phyloP scores from a whole-genome alignment of 1,140 invertebrate species.

The Nautilus pompilius region DNA sequence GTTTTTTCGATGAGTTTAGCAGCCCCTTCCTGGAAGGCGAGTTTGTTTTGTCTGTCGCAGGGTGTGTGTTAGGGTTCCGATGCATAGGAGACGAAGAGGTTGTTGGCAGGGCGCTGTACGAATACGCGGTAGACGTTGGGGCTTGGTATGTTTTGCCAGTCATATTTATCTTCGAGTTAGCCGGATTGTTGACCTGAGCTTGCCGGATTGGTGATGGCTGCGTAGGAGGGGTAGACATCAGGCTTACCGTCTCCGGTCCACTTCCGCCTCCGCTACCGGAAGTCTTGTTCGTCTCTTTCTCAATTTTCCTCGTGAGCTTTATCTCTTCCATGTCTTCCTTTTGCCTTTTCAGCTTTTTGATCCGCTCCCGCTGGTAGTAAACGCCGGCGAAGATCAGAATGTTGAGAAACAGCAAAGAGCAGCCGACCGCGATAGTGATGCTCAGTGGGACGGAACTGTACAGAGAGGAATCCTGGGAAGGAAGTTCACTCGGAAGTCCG shows the following conservation, averaged over 20 bases:
- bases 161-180: not conserved
- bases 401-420: constrained; percentile 83
- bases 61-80: constrained; percentile 2
- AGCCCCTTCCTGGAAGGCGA: not conserved
- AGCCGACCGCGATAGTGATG: constrained; percentile 90
- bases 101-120: constrained; percentile 23
- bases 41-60: not conserved
- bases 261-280: not conserved
- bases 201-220: constrained; percentile 7
- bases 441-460: constrained; percentile 25
- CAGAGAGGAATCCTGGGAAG: not conserved
- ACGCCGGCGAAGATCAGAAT: constrained; percentile 90
- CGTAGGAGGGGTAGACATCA: constrained; percentile 15
- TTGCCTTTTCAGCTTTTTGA: constrained; percentile 21
- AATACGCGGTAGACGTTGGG: constrained; percentile 5
- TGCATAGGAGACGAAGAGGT: constrained; percentile 23
- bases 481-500: not conserved
- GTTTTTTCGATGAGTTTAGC: not conserved
- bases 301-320: constrained; percentile 16
- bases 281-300: constrained; percentile 12
- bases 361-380: constrained; percentile 86
- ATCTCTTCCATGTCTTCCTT: constrained; percentile 18
- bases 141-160: not conserved
- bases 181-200: not conserved
- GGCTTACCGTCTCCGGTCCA: constrained; percentile 14